A percentile compares a stretch with the other conserved stretches of the same genome.
Evolutionary conservation across 2,113 vertebrate genomes (phyloP).

Genomic region (Oostethus manadensis): DNA sequence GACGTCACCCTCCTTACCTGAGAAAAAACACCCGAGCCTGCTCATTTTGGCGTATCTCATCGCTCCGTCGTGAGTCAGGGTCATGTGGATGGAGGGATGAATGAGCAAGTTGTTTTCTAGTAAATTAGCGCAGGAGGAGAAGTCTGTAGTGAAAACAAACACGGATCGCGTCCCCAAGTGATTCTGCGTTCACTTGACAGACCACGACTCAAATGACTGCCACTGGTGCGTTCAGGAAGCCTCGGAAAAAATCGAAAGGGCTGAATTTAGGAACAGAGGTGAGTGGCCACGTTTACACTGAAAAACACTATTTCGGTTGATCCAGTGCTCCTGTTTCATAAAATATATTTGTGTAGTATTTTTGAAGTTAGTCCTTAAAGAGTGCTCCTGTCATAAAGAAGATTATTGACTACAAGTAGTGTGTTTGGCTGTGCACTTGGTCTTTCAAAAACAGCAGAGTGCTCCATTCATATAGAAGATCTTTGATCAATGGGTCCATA

Average conservation of each 20-base stretch:
- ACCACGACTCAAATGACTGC: not conserved
- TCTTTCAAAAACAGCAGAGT: too few relatives aligned
- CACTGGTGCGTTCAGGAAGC: slow-evolving; percentile 25
- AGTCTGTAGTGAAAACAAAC: not conserved
- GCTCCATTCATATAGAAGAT: too few relatives aligned
- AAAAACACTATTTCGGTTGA: not conserved
- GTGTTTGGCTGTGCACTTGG: too few relatives aligned
- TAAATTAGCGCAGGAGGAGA: not conserved
- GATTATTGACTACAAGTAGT: too few relatives aligned
- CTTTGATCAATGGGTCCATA: too few relatives aligned
- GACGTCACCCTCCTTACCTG: slow-evolving; percentile 48
- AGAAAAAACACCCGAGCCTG: slow-evolving; percentile 64
- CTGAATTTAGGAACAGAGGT: not conserved
- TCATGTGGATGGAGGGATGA: slow-evolving; percentile 39
- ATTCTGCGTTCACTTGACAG: slow-evolving; percentile 14
- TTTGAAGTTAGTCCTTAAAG: too few relatives aligned
- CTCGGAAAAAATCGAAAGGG: slow-evolving; percentile 4
- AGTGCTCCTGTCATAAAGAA: too few relatives aligned
- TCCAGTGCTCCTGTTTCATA: too few relatives aligned
- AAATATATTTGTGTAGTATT: not conserved
- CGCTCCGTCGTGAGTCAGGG: slow-evolving; percentile 46
- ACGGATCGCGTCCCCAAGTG: not conserved
- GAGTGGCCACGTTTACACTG: not conserved
- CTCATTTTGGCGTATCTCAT: slow-evolving; percentile 70
- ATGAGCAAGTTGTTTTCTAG: accelerated